Percentiles rank a stretch among this genome's conserved stretches.
Conservation (phyloP, 2,797 vertebrate species). For the Tamandua tetradactyla region DNA sequence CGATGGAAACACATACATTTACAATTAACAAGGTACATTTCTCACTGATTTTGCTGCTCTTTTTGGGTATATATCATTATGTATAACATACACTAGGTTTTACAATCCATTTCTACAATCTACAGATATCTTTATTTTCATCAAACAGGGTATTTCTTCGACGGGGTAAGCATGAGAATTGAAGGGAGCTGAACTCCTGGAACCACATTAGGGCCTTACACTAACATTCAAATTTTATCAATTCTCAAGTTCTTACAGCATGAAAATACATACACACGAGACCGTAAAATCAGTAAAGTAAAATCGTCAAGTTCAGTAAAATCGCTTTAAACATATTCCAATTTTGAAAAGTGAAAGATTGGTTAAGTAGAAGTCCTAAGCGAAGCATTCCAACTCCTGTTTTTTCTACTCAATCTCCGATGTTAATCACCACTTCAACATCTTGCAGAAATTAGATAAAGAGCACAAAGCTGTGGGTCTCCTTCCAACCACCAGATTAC, state of each 20-base stretch:
- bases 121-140: constrained; percentile 36
- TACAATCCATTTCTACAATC: constrained; percentile 35
- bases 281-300: no score
- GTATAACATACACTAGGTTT: neutral
- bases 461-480: constrained; percentile 62
- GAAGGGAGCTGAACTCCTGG: constrained; percentile 13
- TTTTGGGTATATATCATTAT: neutral
- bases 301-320: constrained; percentile 31
- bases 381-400: constrained; percentile 43
- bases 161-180: neutral
- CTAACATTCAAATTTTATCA: constrained; percentile 43
- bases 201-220: neutral
- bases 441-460: constrained; percentile 72
- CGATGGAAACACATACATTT: constrained; percentile 42
- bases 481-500: constrained; percentile 72
- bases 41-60: constrained; percentile 47
- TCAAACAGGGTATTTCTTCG: constrained; percentile 19
- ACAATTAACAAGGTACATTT: neutral
- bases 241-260: constrained; percentile 34
- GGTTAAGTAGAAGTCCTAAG: constrained; percentile 40
- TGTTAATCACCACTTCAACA: constrained; percentile 71
- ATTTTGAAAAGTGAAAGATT: constrained; percentile 52
- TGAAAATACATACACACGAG: constrained; percentile 41
- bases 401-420: constrained; percentile 60
- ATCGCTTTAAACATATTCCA: constrained; percentile 24